These are phyloP conservation scores for Apus apus DNA, from an alignment of 2,113 vertebrate species.

Conservation along the genomic window DNA sequence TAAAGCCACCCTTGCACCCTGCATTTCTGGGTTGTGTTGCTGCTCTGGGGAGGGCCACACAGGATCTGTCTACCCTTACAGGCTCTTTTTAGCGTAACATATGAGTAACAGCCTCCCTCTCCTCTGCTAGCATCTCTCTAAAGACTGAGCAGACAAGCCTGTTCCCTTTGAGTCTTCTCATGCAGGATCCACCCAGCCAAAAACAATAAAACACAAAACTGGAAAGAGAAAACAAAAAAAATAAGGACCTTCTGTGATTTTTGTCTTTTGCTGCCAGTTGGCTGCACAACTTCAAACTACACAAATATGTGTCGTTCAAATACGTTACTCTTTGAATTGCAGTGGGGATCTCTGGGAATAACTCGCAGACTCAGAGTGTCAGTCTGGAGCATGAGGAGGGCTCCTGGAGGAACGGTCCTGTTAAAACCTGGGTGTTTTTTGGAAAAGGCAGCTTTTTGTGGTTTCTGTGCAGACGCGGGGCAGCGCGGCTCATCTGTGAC, in stretches of 20 bases:
- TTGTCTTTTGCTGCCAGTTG: conserved; percentile 16
- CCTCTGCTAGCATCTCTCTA: neutral
- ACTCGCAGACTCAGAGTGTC: neutral
- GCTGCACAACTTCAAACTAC: neutral
- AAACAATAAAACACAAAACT: conserved; percentile 5
- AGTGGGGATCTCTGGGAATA: neutral
- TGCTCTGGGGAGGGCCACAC: neutral
- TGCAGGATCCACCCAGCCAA: conserved; percentile 15
- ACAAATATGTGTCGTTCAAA: neutral
- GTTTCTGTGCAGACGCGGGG: neutral
- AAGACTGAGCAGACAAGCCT: neutral
- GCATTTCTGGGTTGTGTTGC: neutral
- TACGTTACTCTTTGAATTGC: conserved; percentile 11
- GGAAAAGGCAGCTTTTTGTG: neutral
- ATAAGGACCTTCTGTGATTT: neutral
- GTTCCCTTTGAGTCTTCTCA: conserved; percentile 19
- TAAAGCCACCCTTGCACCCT: neutral
- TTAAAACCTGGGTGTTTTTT: neutral
- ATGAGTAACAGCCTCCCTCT: neutral
- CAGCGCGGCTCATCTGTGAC: rapidly evolving
- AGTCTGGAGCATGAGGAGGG: neutral
- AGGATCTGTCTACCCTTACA: neutral
- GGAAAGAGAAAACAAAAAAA: neutral
- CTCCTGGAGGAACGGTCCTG: neutral
- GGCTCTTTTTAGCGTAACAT: neutral